Percentiles rank a stretch among this genome's conserved stretches.
phyloP scores from a whole-genome alignment of 2,888 invertebrate genomes.

The Anoplius nigerrimus region DNA sequence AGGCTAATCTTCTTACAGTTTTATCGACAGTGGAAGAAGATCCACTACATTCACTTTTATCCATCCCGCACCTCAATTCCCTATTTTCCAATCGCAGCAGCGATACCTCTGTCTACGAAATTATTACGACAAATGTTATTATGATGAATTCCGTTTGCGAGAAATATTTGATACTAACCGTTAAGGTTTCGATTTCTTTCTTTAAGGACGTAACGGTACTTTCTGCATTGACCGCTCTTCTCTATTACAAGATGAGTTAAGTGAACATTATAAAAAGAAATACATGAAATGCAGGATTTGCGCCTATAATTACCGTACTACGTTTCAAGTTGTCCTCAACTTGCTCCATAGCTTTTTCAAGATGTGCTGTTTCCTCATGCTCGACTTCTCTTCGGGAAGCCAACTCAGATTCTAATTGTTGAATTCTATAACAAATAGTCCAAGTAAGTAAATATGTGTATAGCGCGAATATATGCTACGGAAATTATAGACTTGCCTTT shows the following conservation, averaged over 20 bases:
- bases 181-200: slow-evolving; percentile 83
- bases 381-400: slow-evolving; percentile 77
- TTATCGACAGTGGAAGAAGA: slow-evolving; percentile 57
- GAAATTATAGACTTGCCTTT: slow-evolving; percentile 62
- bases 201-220: slow-evolving; percentile 80
- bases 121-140: not conserved
- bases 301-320: slow-evolving; percentile 76
- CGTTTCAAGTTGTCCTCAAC: slow-evolving; percentile 79
- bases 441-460: not conserved
- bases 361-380: slow-evolving; percentile 76
- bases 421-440: slow-evolving; percentile 72
- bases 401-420: slow-evolving; percentile 77
- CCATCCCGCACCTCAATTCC: slow-evolving; percentile 74
- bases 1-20: slow-evolving; percentile 77
- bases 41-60: slow-evolving; percentile 67
- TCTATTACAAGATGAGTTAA: slow-evolving; percentile 72
- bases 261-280: slow-evolving; percentile 4
- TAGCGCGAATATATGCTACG: not conserved
- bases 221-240: slow-evolving; percentile 80
- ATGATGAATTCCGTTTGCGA: not conserved
- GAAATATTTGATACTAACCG: slow-evolving; percentile 75
- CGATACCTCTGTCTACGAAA: slow-evolving; percentile 76
- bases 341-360: slow-evolving; percentile 78
- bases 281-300: not conserved
- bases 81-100: slow-evolving; percentile 77